Conservation (phyloP, 1,140 invertebrate genomes). For the Probaryconus sp. region DNA sequence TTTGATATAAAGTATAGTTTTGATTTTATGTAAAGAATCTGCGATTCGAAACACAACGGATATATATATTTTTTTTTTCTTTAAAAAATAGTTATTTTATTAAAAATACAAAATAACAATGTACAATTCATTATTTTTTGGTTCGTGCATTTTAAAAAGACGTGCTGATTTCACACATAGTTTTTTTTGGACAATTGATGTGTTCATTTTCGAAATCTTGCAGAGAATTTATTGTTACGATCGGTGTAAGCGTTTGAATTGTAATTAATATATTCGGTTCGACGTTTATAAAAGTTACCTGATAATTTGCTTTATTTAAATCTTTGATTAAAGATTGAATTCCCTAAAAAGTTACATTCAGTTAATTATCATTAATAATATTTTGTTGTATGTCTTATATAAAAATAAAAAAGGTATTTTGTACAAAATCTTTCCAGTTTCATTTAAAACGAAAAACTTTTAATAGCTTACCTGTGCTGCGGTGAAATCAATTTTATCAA, state of each 20-base stretch:
- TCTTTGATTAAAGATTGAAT: conserved; percentile 62
- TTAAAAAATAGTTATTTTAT: too few relatives aligned
- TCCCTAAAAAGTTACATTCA: conserved; percentile 57
- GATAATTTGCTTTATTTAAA: conserved; percentile 55
- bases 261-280: conserved; percentile 47
- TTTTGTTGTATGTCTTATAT: too few relatives aligned
- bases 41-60: too few relatives aligned
- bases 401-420: conserved; percentile 9
- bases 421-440: background rate
- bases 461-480: conserved; percentile 74
- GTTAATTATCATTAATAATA: conserved; percentile 4
- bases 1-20: too few relatives aligned
- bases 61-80: too few relatives aligned
- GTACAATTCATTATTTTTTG: too few relatives aligned
- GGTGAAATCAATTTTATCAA: conserved; percentile 78
- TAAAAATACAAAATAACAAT: too few relatives aligned
- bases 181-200: conserved; percentile 5
- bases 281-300: conserved; percentile 61
- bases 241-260: conserved; percentile 59
- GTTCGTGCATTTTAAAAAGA: conserved; percentile 10
- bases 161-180: conserved; percentile 16
- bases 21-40: too few relatives aligned
- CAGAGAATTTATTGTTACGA: conserved; percentile 46
- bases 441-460: conserved; percentile 3
- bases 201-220: conserved; percentile 11